phyloP scores from a whole-genome alignment of 2,113 vertebrate species.

The Misgurnus mizolepis region DNA sequence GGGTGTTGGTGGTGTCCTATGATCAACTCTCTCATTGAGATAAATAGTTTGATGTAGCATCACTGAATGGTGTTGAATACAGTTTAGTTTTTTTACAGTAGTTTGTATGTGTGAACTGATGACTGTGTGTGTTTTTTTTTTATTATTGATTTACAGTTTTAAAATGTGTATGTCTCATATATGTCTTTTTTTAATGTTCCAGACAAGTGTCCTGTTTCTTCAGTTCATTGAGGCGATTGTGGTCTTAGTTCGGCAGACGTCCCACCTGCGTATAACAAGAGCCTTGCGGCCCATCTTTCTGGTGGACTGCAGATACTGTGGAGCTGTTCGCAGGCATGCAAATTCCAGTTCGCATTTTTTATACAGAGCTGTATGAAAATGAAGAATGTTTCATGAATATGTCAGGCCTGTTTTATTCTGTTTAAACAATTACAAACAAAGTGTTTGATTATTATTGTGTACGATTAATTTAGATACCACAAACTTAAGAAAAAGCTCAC shows the following conservation, averaged over 20 bases:
- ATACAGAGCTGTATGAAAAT: background rate
- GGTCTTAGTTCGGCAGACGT: slow-evolving; percentile 92
- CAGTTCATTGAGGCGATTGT: slow-evolving; percentile 96
- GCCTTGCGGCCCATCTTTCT: slow-evolving; percentile 96
- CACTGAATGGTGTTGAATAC: background rate
- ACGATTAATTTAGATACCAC: no score
- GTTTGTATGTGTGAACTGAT: background rate
- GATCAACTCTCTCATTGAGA: no score
- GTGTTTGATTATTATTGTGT: background rate
- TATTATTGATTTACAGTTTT: background rate
- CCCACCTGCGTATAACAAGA: slow-evolving; percentile 91
- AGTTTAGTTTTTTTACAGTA: no score
- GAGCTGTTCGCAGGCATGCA: slow-evolving; percentile 88
- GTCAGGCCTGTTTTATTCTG: background rate
- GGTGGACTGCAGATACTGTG: slow-evolving; percentile 96
- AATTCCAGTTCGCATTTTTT: background rate
- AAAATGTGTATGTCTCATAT: no score
- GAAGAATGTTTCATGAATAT: background rate
- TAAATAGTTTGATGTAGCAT: background rate
- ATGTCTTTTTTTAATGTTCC: slow-evolving; percentile 23
- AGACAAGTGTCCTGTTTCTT: slow-evolving; percentile 88
- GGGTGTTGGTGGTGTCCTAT: background rate
- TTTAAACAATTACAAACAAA: background rate
- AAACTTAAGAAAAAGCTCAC: no score
- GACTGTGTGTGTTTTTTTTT: no score